Base-by-base conservation (phyloP, 2,113 vertebrate species). In the Tyto alba region DNA sequence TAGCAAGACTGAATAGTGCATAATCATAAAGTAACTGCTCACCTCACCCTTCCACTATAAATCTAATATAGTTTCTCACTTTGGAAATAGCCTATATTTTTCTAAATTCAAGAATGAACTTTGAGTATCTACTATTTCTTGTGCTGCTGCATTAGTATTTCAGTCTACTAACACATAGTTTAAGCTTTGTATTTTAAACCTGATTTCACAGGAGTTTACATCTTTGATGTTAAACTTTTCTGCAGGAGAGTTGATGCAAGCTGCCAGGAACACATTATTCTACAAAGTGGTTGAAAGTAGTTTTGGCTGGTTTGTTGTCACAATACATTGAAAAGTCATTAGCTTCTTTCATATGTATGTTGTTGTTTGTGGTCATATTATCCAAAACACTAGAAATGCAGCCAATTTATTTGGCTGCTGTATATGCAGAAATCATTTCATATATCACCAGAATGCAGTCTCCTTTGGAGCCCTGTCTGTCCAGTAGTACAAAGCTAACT, bases 261-360 rank as follows among this genome's bases (percentile, higher is more conserved):
- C 68, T 7, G 27, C 95, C 93, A 89, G 88, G 88, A 95, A 75
- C 83, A 85, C 77, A 29, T 84, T 86, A 84, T 64, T 86, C 86
- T 84, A 19, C 79, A 81, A 78, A 89, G 64, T 74, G 62, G 11
- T 53, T 68, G 62, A 73, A 90, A 91, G 69, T 36, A 77, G 66
- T 75, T 91, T 93, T 88, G 87, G 88, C 96, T 94, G 83, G 38
- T 67, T 94, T 93, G 72, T 80, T 91, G 90, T 90, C 83, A 88
- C 92, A 91, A 45, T 93, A 78, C 19, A 47, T 78, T 93, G 92
- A 92, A 90, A 91, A 95, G 59, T 76, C 72, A 90, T 93, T 93
- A 91, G 63, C 22, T 73, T 66, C 78, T 91, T 80, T 83, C 53
- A 18, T 68, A 43, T 64, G 45, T 52, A 87, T 89, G 92, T 79